Evolutionary conservation across 2,888 invertebrate species (phyloP).

Genomic region (Phrixothrix hirtus): DNA sequence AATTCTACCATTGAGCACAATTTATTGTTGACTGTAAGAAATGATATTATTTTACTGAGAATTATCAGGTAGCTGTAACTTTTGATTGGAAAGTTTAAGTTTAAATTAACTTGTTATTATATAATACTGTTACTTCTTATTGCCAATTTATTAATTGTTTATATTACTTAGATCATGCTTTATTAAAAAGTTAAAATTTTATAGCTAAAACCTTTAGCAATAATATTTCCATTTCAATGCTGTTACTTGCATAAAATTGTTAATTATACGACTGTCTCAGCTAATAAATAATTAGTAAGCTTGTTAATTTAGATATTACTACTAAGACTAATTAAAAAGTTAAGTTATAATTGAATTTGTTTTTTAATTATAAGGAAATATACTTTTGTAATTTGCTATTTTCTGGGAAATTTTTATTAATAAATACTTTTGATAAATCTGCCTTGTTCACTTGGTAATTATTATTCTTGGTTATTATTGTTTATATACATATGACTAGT

Average conservation of each 20-base stretch:
- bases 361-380: constrained; percentile 19
- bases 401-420: constrained; percentile 12
- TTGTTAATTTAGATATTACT: constrained; percentile 25
- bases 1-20: neutral
- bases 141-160: constrained; percentile 8
- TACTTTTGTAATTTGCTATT: constrained; percentile 25
- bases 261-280: constrained; percentile 14
- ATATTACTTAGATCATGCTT: neutral
- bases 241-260: constrained; percentile 17
- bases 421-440: constrained; percentile 15
- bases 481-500: too few species aligned
- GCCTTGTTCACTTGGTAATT: constrained; percentile 4
- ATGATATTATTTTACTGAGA: constrained; percentile 13
- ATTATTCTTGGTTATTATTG: too few species aligned
- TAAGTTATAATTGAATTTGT: constrained; percentile 24
- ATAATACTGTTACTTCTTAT: neutral
- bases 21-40: constrained; percentile 1
- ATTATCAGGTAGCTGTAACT: constrained; percentile 9
- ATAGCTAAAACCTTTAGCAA: constrained; percentile 28
- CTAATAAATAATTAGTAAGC: constrained; percentile 15
- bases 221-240: constrained; percentile 17
- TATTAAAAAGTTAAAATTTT: constrained; percentile 4
- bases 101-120: constrained; percentile 4
- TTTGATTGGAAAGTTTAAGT: constrained; percentile 2
- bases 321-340: constrained; percentile 24